Evolutionary conservation across 1,140 invertebrate species (phyloP), one percentile per base, ranked within the genome.

Genomic region (Leptinotarsa texana): DNA sequence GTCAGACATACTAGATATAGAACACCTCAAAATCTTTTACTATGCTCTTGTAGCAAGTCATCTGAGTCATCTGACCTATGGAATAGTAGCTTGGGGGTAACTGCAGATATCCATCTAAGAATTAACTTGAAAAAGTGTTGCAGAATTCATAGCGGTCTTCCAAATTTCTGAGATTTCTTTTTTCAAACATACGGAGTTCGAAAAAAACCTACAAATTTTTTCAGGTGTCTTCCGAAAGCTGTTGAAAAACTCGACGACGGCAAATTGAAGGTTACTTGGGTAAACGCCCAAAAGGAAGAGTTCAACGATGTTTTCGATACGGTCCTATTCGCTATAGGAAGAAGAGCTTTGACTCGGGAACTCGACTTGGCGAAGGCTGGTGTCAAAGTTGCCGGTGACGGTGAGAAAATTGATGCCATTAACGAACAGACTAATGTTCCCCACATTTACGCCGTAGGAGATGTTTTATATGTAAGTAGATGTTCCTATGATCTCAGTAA

Each of bases 361-460:
- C 84, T 95, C 8, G 89, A 92, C 80, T 84, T 94, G 27, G 87
- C 89, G 15, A 91, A 91, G 67, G 91, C 90, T 21, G 93, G 93
- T 3, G 88, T 95, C 42, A 84, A 86, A 81, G 81, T 89, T 69
- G 79, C 76, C 1, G 79, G 72, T 24, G 87, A 89, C 13, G 88
- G 84, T 76, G 89, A 88, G n/a, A 95, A 95, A 86, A 91, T 95
- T 69, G 85, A 90, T 17, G 80, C 78, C 21, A 86, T 89, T 1
- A 87, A 91, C 74, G 96, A 98, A 86, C 91, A 94, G 82, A 96
- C 95, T 0, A 97, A 94, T 86, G 89, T 98, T 73, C 87, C 91
- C 0, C 89, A 98, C 85, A 93, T 99, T 71, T 96, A 90, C 87
- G 97, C 97, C 18, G 93, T 99, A 77, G 98, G 98, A 22, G 98